Percentiles rank a stretch among this genome's conserved stretches.
phyloP scores from a whole-genome alignment of 2,113 vertebrate genomes.

The Triplophysa siluroides region DNA sequence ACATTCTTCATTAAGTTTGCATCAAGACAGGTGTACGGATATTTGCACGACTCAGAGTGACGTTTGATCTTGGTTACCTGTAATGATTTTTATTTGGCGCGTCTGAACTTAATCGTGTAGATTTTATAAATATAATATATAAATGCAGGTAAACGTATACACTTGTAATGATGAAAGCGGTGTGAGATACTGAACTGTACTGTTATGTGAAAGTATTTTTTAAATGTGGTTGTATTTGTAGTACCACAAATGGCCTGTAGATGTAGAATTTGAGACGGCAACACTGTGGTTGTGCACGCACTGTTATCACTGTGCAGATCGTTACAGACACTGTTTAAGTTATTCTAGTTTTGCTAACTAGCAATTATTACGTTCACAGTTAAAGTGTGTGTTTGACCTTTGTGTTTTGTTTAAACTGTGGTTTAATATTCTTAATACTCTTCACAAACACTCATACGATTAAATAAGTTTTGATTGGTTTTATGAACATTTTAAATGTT shows the following conservation, averaged over 20 bases:
- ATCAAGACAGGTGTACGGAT: no score
- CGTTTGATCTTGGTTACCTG: no score
- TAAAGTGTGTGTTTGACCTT: neutral
- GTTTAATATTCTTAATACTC: neutral
- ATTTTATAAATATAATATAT: no score
- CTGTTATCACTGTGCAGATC: neutral
- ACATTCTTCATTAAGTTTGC: no score
- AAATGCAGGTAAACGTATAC: no score
- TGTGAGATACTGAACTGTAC: neutral
- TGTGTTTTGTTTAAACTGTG: slow-evolving; percentile 6
- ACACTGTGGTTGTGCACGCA: neutral
- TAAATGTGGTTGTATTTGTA: neutral
- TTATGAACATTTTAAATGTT: slow-evolving; percentile 29
- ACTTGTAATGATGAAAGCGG: neutral
- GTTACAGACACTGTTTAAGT: neutral
- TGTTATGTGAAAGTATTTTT: neutral
- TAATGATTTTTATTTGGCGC: no score
- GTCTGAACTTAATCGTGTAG: no score
- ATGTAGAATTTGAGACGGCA: neutral
- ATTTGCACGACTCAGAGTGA: no score
- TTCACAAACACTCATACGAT: neutral
- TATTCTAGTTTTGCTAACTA: neutral
- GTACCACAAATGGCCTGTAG: slow-evolving; percentile 19
- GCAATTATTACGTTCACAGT: no score
- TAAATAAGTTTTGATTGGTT: neutral